These are phyloP conservation scores for Tachyglossus aculeatus DNA, from an alignment of 2,797 vertebrate genomes.

Conservation along the genomic window DNA sequence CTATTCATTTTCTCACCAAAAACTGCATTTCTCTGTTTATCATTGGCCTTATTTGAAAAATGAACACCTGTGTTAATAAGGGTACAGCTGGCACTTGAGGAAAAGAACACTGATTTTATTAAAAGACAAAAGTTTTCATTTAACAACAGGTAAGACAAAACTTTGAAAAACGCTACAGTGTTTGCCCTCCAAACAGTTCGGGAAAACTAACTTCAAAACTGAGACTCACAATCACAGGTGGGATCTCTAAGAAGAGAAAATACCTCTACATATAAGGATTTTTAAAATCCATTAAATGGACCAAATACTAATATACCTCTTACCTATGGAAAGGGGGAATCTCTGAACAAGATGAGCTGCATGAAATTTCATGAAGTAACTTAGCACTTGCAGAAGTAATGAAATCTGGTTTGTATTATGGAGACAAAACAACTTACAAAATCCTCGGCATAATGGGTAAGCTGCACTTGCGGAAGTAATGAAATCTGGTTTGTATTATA, in stretches of 20 bases:
- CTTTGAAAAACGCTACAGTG: too few relatives aligned
- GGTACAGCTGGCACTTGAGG: too few relatives aligned
- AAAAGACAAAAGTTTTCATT: too few relatives aligned
- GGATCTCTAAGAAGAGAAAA: not conserved
- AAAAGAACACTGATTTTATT: too few relatives aligned
- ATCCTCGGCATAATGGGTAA: conserved; percentile 71
- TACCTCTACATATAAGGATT: not conserved
- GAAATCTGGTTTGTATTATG: conserved; percentile 16
- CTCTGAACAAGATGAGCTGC: conserved; percentile 4
- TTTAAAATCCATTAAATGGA: not conserved
- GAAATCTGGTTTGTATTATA: conserved; percentile 16
- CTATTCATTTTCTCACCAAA: too few relatives aligned
- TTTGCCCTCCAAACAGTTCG: not conserved
- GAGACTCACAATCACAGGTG: not conserved
- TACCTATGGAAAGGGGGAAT: not conserved
- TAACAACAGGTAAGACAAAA: too few relatives aligned
- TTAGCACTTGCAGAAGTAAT: conserved; percentile 19
- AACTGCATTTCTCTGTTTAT: too few relatives aligned
- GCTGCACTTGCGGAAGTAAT: conserved; percentile 15
- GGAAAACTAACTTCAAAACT: not conserved
- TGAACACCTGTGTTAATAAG: too few relatives aligned
- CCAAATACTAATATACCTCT: not conserved
- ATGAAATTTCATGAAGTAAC: conserved; percentile 7
- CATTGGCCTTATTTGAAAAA: too few relatives aligned
- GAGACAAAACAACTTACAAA: conserved; percentile 78